Base-by-base conservation (phyloP, 2,113 vertebrate species). In the Thunnus thynnus region DNA sequence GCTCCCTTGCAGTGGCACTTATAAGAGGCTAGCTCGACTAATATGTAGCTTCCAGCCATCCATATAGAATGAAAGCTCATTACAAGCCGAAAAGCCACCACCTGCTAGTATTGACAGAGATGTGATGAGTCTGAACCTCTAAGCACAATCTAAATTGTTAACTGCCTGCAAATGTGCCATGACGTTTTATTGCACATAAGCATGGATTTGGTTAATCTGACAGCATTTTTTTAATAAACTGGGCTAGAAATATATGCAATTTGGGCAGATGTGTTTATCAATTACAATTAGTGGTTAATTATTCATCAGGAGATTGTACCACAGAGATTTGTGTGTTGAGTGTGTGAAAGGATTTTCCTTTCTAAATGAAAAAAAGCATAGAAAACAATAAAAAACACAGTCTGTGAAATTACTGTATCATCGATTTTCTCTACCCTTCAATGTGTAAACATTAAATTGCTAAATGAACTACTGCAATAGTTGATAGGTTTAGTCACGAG, bases 31-130 rank as follows among this genome's bases (percentile, higher is more conserved):
- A 62, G 27, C 70, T 67, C 8, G 22, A 56, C 64, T 56, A 71
- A 79, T 71, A 48, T 20, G 50, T 63, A 57, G 65, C 83, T 72
- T 65, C 41, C 44, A 81, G 75, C 72, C 72, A 80, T 52, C 71
- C 62, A 36, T 52, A 58, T 46, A 12, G 16, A 81, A 72, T 51
- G 13, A 78, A 75, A 54, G 47, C 67, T 76, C 54, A 55, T 73
- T 85, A 78, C 46, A 69, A 82, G 84, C 72, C 30, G 44, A 55
- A 58, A 78, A 16, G 47, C n/a, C 72, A 11, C 73, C 69, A 83
- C 76, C 80, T 86, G 80, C 78, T 67, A 12, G 58, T 62, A 84
- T 61, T 47, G 76, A 74, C 61, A n/a, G 66, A 70, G 78, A 73
- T 30, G 56, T 44, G 57, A 89, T 76, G 72, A 83, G 84, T 11